Conservation (phyloP, 2,113 vertebrate species). For the Pluvialis apricaria region DNA sequence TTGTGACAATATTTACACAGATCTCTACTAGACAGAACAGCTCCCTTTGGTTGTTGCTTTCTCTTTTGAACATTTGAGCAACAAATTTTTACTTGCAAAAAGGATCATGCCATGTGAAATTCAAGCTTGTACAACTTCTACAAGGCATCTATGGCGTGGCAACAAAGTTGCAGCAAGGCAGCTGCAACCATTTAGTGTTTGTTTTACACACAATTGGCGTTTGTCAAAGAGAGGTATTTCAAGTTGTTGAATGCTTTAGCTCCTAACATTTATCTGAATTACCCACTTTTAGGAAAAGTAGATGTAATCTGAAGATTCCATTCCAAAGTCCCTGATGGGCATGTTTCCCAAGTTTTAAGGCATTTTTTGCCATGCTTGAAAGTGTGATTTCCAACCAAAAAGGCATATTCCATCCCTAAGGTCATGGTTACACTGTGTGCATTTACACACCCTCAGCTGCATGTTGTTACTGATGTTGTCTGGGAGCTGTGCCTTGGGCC, state of each 20-base stretch:
- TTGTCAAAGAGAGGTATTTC: background rate
- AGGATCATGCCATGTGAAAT: background rate
- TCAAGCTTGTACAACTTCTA: background rate
- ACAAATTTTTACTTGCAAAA: background rate
- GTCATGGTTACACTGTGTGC: background rate
- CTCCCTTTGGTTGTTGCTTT: background rate
- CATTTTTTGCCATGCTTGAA: background rate
- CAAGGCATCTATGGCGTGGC: background rate
- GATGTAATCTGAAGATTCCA: background rate
- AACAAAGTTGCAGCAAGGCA: background rate
- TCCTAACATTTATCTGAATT: background rate
- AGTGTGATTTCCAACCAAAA: background rate
- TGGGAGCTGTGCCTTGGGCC: background rate
- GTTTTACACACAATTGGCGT: background rate
- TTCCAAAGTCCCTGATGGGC: background rate
- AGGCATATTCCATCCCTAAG: background rate
- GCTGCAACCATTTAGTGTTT: background rate
- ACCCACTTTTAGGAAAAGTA: background rate
- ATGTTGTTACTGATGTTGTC: too few relatives aligned
- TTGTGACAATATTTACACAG: background rate
- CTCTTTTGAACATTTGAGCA: background rate
- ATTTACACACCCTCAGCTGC: background rate
- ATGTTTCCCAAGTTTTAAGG: background rate
- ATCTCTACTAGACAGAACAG: background rate
- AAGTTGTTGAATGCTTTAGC: background rate